Evolutionary conservation across 2,888 invertebrate genomes (phyloP).

Genomic region (Thelaira solivaga): DNA sequence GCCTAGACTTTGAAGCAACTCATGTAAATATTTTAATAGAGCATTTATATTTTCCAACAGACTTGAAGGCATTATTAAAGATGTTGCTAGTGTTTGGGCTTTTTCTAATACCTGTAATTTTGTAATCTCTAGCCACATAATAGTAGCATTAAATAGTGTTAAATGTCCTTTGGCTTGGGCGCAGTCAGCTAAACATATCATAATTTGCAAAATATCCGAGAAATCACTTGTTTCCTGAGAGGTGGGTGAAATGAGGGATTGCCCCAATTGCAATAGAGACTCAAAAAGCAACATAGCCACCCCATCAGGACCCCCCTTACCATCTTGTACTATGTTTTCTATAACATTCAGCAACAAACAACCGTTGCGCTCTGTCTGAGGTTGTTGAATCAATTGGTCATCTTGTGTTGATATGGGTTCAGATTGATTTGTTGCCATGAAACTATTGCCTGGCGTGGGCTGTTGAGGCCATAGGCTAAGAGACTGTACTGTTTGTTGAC

Average conservation of each 20-base stretch:
- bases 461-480: slow-evolving; percentile 73
- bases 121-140: slow-evolving; percentile 88
- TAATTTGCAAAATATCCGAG: slow-evolving; percentile 85
- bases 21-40: slow-evolving; percentile 89
- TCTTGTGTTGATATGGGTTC: slow-evolving; percentile 66
- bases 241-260: slow-evolving; percentile 81
- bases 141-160: slow-evolving; percentile 86
- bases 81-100: slow-evolving; percentile 64
- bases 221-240: slow-evolving; percentile 85
- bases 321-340: slow-evolving; percentile 85
- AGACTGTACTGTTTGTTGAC: slow-evolving; percentile 63
- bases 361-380: slow-evolving; percentile 82
- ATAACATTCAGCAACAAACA: slow-evolving; percentile 84
- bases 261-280: slow-evolving; percentile 86
- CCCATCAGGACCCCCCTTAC: slow-evolving; percentile 70
- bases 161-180: slow-evolving; percentile 85
- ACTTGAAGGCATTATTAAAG: slow-evolving; percentile 69
- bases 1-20: slow-evolving; percentile 78
- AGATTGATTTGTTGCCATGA: slow-evolving; percentile 77
- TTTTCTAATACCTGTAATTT: slow-evolving; percentile 76
- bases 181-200: slow-evolving; percentile 91
- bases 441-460: slow-evolving; percentile 70
- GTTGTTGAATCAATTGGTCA: slow-evolving; percentile 72
- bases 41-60: slow-evolving; percentile 89
- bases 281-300: slow-evolving; percentile 80